phyloP scores from a whole-genome alignment of 2,888 invertebrate genomes.

The Bursaphelenchus okinawaensis region DNA sequence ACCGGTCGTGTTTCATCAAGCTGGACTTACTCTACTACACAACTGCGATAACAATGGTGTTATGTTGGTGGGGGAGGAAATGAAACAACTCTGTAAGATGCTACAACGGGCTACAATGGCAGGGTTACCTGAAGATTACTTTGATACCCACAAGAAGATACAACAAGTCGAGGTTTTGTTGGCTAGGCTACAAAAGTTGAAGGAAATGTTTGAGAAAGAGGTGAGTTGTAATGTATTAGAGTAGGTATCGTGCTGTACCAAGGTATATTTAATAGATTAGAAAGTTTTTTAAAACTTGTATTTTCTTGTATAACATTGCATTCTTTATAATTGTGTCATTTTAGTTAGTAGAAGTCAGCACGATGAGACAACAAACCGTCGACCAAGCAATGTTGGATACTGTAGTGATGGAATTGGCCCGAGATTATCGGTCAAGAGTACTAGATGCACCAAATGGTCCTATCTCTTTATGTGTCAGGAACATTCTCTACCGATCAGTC shows the following conservation, averaged over 20 bases:
- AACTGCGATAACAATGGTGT: neutral
- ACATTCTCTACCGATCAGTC: neutral
- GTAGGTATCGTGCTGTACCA: no score
- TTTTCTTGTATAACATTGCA: neutral
- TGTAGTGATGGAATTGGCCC: slow-evolving; percentile 1
- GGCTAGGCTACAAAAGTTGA: slow-evolving; percentile 7
- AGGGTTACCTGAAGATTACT: neutral
- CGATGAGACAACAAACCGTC: slow-evolving; percentile 9
- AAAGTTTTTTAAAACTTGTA: neutral
- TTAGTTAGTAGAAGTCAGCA: neutral
- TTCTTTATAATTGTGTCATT: neutral
- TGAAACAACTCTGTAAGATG: neutral
- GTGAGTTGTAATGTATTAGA: slow-evolving; percentile 13
- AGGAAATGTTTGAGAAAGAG: slow-evolving; percentile 6
- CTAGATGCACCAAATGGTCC: slow-evolving; percentile 33
- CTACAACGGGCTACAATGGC: neutral
- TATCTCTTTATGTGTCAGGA: slow-evolving; percentile 10
- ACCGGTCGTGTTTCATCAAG: slow-evolving; percentile 27
- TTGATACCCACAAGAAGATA: neutral
- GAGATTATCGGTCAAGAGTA: slow-evolving; percentile 8
- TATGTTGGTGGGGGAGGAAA: neutral
- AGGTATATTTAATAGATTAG: neutral
- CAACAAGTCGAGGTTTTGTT: slow-evolving; percentile 5
- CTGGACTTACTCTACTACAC: neutral
- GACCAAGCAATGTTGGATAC: slow-evolving; percentile 15